Percentiles rank a stretch among this genome's conserved stretches.
phyloP scores from a whole-genome alignment of 1,140 invertebrate genomes.

The Drosophila saltans region DNA sequence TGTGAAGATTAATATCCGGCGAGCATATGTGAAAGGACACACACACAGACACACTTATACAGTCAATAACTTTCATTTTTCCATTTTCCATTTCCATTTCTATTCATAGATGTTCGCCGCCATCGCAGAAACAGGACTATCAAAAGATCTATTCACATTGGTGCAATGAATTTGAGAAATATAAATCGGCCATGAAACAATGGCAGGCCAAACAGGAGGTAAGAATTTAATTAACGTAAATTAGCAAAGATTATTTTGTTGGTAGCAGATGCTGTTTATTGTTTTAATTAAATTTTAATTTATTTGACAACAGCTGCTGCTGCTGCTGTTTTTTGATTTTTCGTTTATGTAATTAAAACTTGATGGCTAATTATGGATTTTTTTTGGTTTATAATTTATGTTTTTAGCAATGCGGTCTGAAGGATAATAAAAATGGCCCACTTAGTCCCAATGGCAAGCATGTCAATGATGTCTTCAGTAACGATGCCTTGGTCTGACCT shows the following conservation, averaged over 20 bases:
- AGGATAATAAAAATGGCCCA: constrained; percentile 60
- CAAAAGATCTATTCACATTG: constrained; percentile 91
- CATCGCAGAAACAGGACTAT: constrained; percentile 88
- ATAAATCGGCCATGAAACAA: constrained; percentile 90
- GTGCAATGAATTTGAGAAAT: constrained; percentile 92
- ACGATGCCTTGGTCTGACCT: constrained; percentile 81
- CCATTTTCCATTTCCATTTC: neutral
- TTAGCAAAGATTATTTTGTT: constrained; percentile 14
- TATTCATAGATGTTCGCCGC: constrained; percentile 86
- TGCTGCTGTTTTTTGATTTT: constrained; percentile 63
- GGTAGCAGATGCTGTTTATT: constrained; percentile 62
- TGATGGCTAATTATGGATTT: constrained; percentile 53
- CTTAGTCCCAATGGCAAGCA: constrained; percentile 69
- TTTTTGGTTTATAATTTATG: neutral
- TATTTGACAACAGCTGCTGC: constrained; percentile 41
- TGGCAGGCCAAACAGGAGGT: constrained; percentile 90
- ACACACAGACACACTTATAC: neutral
- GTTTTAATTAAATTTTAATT: constrained; percentile 80
- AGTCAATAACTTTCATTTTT: constrained; percentile 51
- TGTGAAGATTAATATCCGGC: constrained; percentile 36
- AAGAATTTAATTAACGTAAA: constrained; percentile 71
- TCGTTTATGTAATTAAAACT: constrained; percentile 56
- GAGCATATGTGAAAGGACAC: neutral
- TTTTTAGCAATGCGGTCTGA: constrained; percentile 77
- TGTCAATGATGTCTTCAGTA: constrained; percentile 82